Conservation (phyloP, 2,797 vertebrate species). For the Masticophis lateralis region DNA sequence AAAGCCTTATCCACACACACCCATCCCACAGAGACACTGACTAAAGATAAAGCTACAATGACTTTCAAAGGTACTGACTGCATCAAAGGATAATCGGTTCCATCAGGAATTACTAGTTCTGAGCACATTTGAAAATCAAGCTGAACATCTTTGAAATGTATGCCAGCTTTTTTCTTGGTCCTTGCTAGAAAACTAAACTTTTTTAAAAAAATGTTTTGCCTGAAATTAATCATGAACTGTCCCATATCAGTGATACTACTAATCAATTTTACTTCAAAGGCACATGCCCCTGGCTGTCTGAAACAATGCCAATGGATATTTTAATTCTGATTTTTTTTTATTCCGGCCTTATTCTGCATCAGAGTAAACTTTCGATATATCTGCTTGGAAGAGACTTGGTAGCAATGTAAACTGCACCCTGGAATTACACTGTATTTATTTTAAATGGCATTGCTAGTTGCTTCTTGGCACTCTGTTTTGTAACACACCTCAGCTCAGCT, state of each 20-base stretch:
- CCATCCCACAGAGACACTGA: not conserved
- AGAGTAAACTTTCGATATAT: slow-evolving; percentile 64
- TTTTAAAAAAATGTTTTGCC: slow-evolving; percentile 9
- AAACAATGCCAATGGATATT: slow-evolving; percentile 76
- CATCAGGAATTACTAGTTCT: slow-evolving; percentile 29
- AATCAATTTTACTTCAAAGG: slow-evolving; percentile 69
- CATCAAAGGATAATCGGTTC: slow-evolving; percentile 24
- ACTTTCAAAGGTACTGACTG: slow-evolving; percentile 16
- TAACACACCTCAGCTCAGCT: slow-evolving; percentile 38
- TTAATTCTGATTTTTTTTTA: slow-evolving; percentile 73
- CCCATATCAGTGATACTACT: slow-evolving; percentile 60
- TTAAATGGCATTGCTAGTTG: slow-evolving; percentile 59
- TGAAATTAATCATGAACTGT: slow-evolving; percentile 69
- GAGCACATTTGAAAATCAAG: slow-evolving; percentile 10
- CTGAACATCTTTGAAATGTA: slow-evolving; percentile 21
- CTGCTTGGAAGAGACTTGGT: slow-evolving; percentile 68
- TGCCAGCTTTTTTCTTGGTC: slow-evolving; percentile 14
- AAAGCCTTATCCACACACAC: not conserved
- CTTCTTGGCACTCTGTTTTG: slow-evolving; percentile 59
- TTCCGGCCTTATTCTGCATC: slow-evolving; percentile 51
- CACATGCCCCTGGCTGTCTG: slow-evolving; percentile 68
- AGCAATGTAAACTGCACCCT: slow-evolving; percentile 65
- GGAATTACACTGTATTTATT: slow-evolving; percentile 56
- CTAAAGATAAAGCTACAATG: not conserved
- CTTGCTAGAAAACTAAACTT: slow-evolving; percentile 49